Percentiles rank a stretch among this genome's conserved stretches.
These are phyloP conservation scores for Rhaphigaster nebulosa DNA, from an alignment of 2,888 invertebrate genomes.

Conservation along the genomic window DNA sequence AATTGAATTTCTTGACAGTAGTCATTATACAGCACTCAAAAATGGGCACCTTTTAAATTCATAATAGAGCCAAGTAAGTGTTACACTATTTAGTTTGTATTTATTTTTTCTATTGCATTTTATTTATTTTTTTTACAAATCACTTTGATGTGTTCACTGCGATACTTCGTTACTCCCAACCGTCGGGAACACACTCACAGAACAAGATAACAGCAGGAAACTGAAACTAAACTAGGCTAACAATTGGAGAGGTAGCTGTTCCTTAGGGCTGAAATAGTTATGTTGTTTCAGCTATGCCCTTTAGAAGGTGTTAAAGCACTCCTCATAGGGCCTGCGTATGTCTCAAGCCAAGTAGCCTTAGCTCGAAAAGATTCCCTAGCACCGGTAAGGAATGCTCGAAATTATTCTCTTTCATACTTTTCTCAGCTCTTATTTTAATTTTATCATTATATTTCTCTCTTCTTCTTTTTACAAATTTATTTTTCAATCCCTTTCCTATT, in stretches of 20 bases:
- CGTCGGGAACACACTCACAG: background rate
- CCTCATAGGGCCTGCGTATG: conserved; percentile 64
- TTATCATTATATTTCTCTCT: background rate
- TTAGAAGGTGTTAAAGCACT: conserved; percentile 64
- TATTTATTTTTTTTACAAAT: background rate
- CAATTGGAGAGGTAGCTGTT: background rate
- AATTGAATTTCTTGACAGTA: conserved; percentile 37
- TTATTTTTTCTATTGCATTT: background rate
- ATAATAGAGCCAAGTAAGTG: conserved; percentile 33
- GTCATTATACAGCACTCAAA: conserved; percentile 3
- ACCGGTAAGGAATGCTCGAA: conserved; percentile 62
- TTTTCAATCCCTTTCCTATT: conserved; percentile 18
- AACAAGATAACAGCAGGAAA: background rate
- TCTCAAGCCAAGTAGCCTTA: conserved; percentile 64
- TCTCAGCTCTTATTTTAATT: conserved; percentile 42
- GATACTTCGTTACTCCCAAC: background rate
- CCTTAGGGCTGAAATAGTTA: conserved; percentile 49
- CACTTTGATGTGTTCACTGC: background rate
- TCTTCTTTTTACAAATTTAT: background rate
- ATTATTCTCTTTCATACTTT: conserved; percentile 1
- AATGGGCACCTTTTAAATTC: background rate
- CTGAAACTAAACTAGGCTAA: conserved; percentile 1
- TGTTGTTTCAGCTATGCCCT: conserved; percentile 64
- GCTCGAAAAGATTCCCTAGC: conserved; percentile 63
- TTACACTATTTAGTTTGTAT: conserved; percentile 5